Conservation (phyloP, 2,797 vertebrate genomes). For the Varecia variegata region DNA sequence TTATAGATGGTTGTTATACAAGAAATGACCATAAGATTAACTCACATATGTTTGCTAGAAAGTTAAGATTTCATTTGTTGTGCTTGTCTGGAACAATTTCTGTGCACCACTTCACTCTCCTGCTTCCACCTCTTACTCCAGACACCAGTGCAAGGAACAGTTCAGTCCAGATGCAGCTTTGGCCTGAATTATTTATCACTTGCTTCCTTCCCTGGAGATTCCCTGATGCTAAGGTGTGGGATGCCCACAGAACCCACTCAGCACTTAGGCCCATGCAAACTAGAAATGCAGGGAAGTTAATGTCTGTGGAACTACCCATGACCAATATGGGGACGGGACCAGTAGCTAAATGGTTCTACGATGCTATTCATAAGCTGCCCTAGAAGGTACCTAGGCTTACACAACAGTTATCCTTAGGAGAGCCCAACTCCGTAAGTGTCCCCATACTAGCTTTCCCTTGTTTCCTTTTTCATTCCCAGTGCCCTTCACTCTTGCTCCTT, state of each 20-base stretch:
- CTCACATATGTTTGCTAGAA: not conserved
- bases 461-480: not conserved
- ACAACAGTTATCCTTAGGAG: not conserved
- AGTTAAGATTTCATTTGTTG: slow-evolving; percentile 4
- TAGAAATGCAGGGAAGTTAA: not conserved
- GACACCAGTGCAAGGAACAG: not conserved
- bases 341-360: not conserved
- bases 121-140: not conserved
- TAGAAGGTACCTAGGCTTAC: not conserved
- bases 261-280: not conserved
- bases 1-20: not conserved
- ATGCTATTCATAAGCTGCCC: not conserved
- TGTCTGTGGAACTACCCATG: not conserved
- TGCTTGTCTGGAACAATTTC: not conserved
- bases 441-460: not conserved
- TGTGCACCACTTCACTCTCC: not conserved
- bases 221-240: not conserved
- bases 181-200: not conserved
- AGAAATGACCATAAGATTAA: not conserved
- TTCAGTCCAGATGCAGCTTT: not conserved
- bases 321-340: not conserved
- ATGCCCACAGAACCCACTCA: not conserved
- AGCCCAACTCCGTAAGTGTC: not conserved
- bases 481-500: not conserved
- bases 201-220: not conserved